phyloP scores from a whole-genome alignment of 2,797 vertebrate species.

The Lutjanus campechanus region DNA sequence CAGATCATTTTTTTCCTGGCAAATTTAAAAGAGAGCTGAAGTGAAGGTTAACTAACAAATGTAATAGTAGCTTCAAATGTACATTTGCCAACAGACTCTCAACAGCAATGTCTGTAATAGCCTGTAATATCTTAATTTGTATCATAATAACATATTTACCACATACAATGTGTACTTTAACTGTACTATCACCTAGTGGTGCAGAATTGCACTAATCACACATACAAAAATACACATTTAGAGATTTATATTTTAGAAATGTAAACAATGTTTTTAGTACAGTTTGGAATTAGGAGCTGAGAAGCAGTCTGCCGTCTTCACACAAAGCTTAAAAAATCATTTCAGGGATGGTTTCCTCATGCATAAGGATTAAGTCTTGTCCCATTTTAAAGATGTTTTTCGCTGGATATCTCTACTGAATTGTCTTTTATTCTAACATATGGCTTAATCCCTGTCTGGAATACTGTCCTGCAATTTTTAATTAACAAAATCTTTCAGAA shows the following conservation, averaged over 20 bases:
- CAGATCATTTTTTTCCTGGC: neutral
- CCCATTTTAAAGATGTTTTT: constrained; percentile 5
- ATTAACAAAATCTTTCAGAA: neutral
- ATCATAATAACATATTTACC: neutral
- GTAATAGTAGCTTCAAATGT: neutral
- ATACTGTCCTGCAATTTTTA: constrained; percentile 3
- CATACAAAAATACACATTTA: neutral
- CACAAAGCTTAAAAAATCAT: constrained; percentile 10
- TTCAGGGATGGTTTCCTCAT: constrained; percentile 17
- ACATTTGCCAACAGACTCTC: neutral
- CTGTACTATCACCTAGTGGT: constrained; percentile 48
- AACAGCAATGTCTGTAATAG: neutral
- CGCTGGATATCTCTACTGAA: neutral
- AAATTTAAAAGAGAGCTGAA: neutral
- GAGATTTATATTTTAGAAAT: neutral
- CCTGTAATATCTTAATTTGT: neutral
- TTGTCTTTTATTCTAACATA: neutral
- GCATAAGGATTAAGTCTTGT: constrained; percentile 8
- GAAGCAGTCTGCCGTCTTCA: neutral
- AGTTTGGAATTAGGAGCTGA: constrained; percentile 10
- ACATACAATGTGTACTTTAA: constrained; percentile 7
- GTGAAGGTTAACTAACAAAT: neutral
- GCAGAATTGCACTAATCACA: constrained; percentile 6
- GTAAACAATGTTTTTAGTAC: neutral
- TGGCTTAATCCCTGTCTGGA: neutral